Conservation (phyloP, 2,888 invertebrate species). For the Hydrotaea diabolus region DNA sequence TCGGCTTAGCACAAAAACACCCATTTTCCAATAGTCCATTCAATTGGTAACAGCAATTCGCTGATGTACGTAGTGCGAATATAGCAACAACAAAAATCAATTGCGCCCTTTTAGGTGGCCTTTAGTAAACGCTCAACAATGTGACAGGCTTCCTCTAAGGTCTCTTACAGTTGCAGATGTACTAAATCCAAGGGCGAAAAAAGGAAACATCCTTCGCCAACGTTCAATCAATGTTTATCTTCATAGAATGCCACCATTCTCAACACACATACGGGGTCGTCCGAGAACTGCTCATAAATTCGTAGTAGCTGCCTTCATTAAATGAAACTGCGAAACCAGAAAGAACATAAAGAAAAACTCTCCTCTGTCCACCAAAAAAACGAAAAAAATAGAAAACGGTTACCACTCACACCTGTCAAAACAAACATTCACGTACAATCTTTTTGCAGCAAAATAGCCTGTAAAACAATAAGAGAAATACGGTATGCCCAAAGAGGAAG, state of each 20-base stretch:
- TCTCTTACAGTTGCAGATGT: background rate
- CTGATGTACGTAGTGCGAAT: too few species aligned
- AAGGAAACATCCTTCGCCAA: background rate
- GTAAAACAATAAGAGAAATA: slow-evolving; percentile 16
- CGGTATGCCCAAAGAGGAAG: slow-evolving; percentile 9
- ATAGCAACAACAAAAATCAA: background rate
- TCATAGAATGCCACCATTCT: background rate
- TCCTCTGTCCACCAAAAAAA: background rate
- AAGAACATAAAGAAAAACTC: background rate
- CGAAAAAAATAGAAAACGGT: slow-evolving; percentile 5
- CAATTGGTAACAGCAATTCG: background rate
- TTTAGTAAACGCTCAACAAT: background rate
- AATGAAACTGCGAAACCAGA: slow-evolving; percentile 1
- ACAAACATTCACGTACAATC: slow-evolving; percentile 37
- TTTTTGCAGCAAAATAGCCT: slow-evolving; percentile 36
- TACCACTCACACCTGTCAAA: slow-evolving; percentile 46
- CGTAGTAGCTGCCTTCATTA: background rate
- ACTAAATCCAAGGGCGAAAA: background rate
- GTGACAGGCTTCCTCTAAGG: background rate
- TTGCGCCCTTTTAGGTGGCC: background rate
- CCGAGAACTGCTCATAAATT: slow-evolving; percentile 16
- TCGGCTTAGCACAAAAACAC: too few species aligned
- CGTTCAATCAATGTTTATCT: slow-evolving; percentile 16
- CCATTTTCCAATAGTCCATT: background rate
- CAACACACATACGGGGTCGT: background rate